Evolutionary conservation across 2,888 invertebrate species (phyloP).

Genomic region (Macrosiphum euphorbiae): DNA sequence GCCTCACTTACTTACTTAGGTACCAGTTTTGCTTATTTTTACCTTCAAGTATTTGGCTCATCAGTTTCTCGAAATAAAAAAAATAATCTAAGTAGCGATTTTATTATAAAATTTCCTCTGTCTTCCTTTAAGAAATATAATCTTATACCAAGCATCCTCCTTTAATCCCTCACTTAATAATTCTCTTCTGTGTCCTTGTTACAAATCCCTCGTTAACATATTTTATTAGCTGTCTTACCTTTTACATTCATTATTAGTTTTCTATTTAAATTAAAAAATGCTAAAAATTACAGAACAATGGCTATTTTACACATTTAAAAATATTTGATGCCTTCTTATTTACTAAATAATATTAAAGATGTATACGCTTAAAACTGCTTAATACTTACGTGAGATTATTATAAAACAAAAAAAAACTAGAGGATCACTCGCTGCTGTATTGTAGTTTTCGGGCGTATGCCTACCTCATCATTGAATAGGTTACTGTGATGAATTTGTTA

Average conservation of each 20-base stretch:
- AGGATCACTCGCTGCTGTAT: background rate
- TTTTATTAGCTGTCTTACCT: background rate
- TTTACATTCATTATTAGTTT: background rate
- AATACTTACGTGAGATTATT: background rate
- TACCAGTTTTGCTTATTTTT: conserved; percentile 37
- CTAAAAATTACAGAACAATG: background rate
- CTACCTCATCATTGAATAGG: background rate
- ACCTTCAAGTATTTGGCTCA: background rate
- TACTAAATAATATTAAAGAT: background rate
- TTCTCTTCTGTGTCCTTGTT: background rate
- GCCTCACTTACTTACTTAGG: conserved; percentile 2
- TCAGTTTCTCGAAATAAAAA: conserved; percentile 27
- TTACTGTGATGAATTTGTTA: background rate
- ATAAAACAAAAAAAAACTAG: background rate
- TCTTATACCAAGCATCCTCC: conserved; percentile 14
- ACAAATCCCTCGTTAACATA: background rate
- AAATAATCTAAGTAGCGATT: conserved; percentile 9
- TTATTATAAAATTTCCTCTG: background rate
- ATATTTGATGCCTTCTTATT: background rate
- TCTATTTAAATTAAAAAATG: background rate
- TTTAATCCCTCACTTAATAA: conserved; percentile 50
- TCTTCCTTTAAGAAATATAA: conserved; percentile 6
- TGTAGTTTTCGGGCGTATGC: background rate
- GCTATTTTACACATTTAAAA: background rate
- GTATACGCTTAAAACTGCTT: background rate